phyloP scores from a whole-genome alignment of 1,140 invertebrate species.

The Schlechtendalia chinensis region DNA sequence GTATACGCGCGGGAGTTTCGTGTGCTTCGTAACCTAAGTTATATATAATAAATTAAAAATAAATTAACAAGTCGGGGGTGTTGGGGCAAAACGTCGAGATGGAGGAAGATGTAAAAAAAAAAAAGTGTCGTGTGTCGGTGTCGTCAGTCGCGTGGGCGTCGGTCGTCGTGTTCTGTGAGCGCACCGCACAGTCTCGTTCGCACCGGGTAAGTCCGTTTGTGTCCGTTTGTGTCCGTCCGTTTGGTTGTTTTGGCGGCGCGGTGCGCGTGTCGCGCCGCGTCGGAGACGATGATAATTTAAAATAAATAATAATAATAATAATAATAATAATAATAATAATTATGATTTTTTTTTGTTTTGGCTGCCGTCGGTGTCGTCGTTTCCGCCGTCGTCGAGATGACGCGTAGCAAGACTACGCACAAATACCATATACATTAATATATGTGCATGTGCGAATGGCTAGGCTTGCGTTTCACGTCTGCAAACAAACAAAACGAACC shows the following conservation, averaged over 20 bases:
- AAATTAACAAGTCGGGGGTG: conserved; percentile 13
- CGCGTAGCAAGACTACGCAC: conserved; percentile 32
- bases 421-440: conserved; percentile 25
- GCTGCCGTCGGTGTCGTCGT: too few species aligned
- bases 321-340: too few species aligned
- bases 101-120: not conserved
- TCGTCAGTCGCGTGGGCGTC: conserved; percentile 27
- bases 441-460: conserved; percentile 14
- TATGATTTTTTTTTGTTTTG: conserved; percentile 1
- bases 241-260: too few species aligned
- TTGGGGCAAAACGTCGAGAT: not conserved
- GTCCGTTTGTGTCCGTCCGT: not conserved
- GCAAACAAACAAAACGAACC: conserved; percentile 10
- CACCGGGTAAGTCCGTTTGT: not conserved
- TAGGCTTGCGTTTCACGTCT: conserved; percentile 43
- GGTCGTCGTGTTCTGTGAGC: not conserved
- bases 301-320: conserved; percentile 50
- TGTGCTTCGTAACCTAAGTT: not conserved
- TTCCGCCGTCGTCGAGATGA: not conserved
- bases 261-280: conserved; percentile 14
- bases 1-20: not conserved
- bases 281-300: conserved; percentile 30
- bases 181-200: not conserved
- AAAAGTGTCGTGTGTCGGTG: conserved; percentile 1
- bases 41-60: conserved; percentile 26